A percentile compares a stretch with the other conserved stretches of the same genome.
phyloP scores from a whole-genome alignment of 2,113 vertebrate species.

The Phrynosoma blainvillii region DNA sequence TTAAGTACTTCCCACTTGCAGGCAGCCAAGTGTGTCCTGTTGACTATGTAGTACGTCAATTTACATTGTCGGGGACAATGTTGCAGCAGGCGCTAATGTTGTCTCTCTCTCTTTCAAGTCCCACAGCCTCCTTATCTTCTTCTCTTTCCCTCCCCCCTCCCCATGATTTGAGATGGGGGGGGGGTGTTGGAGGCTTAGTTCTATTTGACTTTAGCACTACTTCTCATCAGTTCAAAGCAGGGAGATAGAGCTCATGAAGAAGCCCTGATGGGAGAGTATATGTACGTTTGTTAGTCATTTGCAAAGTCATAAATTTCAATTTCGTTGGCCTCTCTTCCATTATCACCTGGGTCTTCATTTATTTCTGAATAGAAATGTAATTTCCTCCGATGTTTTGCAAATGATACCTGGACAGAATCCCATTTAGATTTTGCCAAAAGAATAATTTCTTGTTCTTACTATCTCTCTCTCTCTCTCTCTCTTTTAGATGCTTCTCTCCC shows the following conservation, averaged over 20 bases:
- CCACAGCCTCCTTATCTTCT: conserved; percentile 25
- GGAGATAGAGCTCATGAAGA: conserved; percentile 56
- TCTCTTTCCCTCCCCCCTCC: conserved; percentile 26
- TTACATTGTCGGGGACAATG: conserved; percentile 89
- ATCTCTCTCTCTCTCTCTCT: rapidly evolving
- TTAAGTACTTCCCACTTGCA: conserved; percentile 78
- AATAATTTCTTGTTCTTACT: conserved; percentile 58
- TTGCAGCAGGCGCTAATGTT: conserved; percentile 84
- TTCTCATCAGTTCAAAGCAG: conserved; percentile 67
- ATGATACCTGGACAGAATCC: conserved; percentile 88
- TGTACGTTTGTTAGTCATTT: conserved; percentile 85
- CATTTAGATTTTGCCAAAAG: conserved; percentile 82
- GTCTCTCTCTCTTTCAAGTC: conserved; percentile 46
- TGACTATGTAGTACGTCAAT: conserved; percentile 91
- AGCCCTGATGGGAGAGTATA: conserved; percentile 57
- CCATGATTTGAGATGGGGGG: conserved; percentile 51
- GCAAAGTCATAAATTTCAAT: conserved; percentile 99
- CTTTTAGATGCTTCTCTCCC: background rate
- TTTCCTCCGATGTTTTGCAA: conserved; percentile 84
- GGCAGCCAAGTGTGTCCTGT: conserved; percentile 88
- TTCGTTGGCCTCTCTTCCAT: conserved; percentile 81
- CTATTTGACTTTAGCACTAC: conserved; percentile 72
- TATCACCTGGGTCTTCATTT: conserved; percentile 90
- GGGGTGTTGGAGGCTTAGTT: conserved; percentile 49
- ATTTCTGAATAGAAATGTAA: conserved; percentile 89